phyloP scores from a whole-genome alignment of 1,140 invertebrate species.

The Hyles vespertilio region DNA sequence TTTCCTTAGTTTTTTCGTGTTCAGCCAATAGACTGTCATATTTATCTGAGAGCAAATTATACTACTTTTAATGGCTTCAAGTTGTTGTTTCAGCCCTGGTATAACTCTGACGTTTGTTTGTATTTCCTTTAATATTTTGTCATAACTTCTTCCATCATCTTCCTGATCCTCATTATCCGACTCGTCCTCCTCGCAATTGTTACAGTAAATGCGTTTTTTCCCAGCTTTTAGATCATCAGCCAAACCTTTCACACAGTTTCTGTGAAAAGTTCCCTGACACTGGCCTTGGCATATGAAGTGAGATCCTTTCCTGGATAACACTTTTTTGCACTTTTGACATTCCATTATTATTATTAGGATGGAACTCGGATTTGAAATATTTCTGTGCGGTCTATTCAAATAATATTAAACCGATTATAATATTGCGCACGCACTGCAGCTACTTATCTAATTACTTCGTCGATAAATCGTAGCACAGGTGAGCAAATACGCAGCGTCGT shows the following conservation, averaged over 20 bases:
- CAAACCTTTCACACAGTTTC: slow-evolving; percentile 22
- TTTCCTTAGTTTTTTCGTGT: slow-evolving; percentile 16
- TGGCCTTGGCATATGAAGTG: slow-evolving; percentile 17
- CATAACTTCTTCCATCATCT: neutral
- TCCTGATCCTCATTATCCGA: slow-evolving; percentile 7
- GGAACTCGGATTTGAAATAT: no score
- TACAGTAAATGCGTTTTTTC: slow-evolving; percentile 10
- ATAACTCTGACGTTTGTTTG: slow-evolving; percentile 2
- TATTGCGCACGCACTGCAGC: no score
- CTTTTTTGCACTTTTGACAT: slow-evolving; percentile 21
- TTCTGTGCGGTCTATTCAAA: no score
- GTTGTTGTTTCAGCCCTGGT: slow-evolving; percentile 9
- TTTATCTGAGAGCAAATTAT: slow-evolving; percentile 19
- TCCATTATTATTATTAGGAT: slow-evolving; percentile 8
- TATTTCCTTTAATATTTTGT: slow-evolving; percentile 9
- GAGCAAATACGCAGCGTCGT: no score
- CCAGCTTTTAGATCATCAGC: slow-evolving; percentile 20
- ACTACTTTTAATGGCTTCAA: slow-evolving; percentile 11
- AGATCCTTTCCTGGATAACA: slow-evolving; percentile 13
- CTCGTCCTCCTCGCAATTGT: slow-evolving; percentile 21
- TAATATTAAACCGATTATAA: no score
- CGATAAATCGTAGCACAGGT: no score
- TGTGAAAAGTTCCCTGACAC: slow-evolving; percentile 23
- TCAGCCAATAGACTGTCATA: slow-evolving; percentile 17
- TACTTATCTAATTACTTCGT: no score